phyloP scores from a whole-genome alignment of 2,797 vertebrate genomes.

The Enoplosus armatus region DNA sequence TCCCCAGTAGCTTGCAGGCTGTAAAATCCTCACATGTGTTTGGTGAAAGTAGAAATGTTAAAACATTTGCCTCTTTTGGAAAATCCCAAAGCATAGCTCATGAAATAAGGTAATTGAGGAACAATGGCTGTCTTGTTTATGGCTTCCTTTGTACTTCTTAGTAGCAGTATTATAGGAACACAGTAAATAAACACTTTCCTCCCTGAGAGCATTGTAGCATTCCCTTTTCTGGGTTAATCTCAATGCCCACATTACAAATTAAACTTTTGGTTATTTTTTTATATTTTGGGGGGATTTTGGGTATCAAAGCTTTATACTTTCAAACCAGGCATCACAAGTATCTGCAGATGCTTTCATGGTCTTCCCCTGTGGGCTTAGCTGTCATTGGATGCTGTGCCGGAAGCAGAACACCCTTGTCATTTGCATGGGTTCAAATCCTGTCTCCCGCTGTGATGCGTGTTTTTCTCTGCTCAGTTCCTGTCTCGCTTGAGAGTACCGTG shows the following conservation, averaged over 20 bases:
- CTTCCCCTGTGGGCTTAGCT: slow-evolving; percentile 32
- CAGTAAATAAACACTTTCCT: slow-evolving; percentile 12
- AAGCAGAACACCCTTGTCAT: slow-evolving; percentile 26
- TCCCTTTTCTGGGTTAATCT: slow-evolving; percentile 2
- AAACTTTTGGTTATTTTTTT: slow-evolving; percentile 20
- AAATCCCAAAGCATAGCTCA: neutral
- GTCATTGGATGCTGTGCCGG: slow-evolving; percentile 34
- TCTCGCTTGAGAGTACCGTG: slow-evolving; percentile 5
- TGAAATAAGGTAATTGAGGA: neutral
- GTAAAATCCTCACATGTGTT: neutral
- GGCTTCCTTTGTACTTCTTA: slow-evolving; percentile 1
- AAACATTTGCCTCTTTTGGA: neutral
- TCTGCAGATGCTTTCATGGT: slow-evolving; percentile 47
- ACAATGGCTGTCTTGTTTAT: neutral
- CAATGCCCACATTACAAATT: slow-evolving; percentile 46
- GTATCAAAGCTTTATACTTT: slow-evolving; percentile 39
- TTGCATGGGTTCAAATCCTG: slow-evolving; percentile 29
- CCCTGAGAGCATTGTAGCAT: neutral
- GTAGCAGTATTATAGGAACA: neutral
- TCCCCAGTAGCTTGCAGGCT: neutral
- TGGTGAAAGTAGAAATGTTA: neutral
- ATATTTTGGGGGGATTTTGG: slow-evolving; percentile 1
- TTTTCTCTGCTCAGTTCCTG: slow-evolving; percentile 26
- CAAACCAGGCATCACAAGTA: slow-evolving; percentile 21
- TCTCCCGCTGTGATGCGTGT: slow-evolving; percentile 55